Base-by-base conservation (phyloP, 2,113 vertebrate genomes). In the Larimichthys crocea region DNA sequence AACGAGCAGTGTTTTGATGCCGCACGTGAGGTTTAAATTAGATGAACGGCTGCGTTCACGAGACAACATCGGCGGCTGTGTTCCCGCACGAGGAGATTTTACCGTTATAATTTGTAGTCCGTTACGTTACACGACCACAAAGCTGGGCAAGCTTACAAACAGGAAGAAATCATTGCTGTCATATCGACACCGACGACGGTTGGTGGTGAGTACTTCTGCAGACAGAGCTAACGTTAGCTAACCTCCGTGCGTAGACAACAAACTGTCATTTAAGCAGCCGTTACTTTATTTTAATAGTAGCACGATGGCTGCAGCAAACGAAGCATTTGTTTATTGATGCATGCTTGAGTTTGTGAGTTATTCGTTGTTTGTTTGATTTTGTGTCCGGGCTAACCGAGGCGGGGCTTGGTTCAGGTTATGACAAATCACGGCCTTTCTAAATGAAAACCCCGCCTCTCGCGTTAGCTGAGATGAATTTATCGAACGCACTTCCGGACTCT, bases 91-190 rank as follows among this genome's bases (percentile, higher is more conserved):
- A 22, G 17, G 17, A 11, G 3, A 11, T 55, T 26, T 24, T 2
- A 52, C 26, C 15, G 5, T 68, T 74, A 4, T 49, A 24, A 5
- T 55, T 14, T 24, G 40, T 57, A 11, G n/a, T 31, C 14, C 0
- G 56, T 60, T 29, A 12, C 1, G 26, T 22, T 24, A 19, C 0
- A 40, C 22, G 16, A 19, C 59, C 56, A 82, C 78, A 86, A 93
- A 90, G 62, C 91, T 94, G 93, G 91, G 91, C 72, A 92, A 87
- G 88, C 29, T 74, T n/a, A 65, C 65, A 19, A 86, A 86, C 1
- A 86, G 70, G 53, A 92, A 84, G 76, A 89, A 80, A 79, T 77
- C 83, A 19, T 71, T 52, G 91, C 88, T 91, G 91, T 92, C 92
- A 76, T 14, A 89, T 65, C 81, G 73, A 91, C 89, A 86, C 81